These are phyloP conservation scores for Axea sp. DNA, from an alignment of 2,888 invertebrate genomes.

Conservation along the genomic window DNA sequence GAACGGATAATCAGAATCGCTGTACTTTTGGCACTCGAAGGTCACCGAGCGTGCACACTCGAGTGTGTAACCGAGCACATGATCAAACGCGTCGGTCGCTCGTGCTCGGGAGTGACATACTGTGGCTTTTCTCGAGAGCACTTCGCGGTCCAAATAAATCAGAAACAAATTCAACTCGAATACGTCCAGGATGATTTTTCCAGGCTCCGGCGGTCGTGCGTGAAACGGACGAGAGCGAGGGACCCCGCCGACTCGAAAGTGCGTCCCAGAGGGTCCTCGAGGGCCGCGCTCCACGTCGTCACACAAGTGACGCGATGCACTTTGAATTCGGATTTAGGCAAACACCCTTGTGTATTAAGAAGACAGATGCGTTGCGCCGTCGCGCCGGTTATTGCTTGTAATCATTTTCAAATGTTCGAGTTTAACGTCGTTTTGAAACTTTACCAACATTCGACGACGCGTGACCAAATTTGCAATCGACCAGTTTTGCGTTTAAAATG, in stretches of 20 bases:
- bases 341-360: constrained; percentile 75
- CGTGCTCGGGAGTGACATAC: constrained; percentile 66
- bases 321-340: constrained; percentile 73
- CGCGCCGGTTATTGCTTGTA: constrained; percentile 34
- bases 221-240: constrained; percentile 66
- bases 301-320: constrained; percentile 66
- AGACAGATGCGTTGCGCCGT: constrained; percentile 61
- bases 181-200: constrained; percentile 56
- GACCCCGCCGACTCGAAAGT: constrained; percentile 69
- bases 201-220: constrained; percentile 69
- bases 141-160: constrained; percentile 73
- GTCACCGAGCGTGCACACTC: constrained; percentile 63
- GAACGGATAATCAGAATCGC: constrained; percentile 22
- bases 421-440: constrained; percentile 41
- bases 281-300: constrained; percentile 54
- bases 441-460: constrained; percentile 34
- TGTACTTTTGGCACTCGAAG: constrained; percentile 32
- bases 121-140: constrained; percentile 66
- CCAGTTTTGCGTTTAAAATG: too few species aligned
- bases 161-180: constrained; percentile 72
- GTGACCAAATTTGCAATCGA: constrained; percentile 36
- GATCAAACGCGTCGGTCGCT: constrained; percentile 70
- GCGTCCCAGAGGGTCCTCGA: constrained; percentile 70
- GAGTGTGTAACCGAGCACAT: constrained; percentile 76
- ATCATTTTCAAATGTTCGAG: constrained; percentile 51